Evolutionary conservation across 2,113 vertebrate species (phyloP), one percentile per base, ranked within the genome.

Genomic region (Azemiops feae): DNA sequence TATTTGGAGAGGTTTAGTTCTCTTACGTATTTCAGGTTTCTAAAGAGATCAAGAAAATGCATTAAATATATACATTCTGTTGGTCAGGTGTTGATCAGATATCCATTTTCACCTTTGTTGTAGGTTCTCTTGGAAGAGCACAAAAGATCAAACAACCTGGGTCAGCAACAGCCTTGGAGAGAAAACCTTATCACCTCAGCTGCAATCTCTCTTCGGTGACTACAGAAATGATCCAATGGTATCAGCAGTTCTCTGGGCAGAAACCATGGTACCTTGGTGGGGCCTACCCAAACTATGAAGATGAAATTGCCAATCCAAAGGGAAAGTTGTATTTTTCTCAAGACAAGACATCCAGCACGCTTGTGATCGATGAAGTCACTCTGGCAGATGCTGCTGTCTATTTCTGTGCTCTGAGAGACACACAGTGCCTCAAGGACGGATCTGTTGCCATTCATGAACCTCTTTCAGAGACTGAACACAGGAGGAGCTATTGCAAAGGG

Each of bases 381-480:
- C 47, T 91, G 18, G 53, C 50, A 20, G 93, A 95, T 3, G 34
- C 89, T 6, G 93, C 69, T 2, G 47, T 85, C 9, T 91, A 93
- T 47, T 91, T 64, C 69, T 92, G 89, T 55, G 87, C 39, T 23
- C 47, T 69, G 23, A 64, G 18, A 6, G 54, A 64, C 94, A 95
- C 94, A 95, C 92, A 86, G 93, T 69, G 64, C 22, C 11, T 58
- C 55, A 47, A 22, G 34, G 34, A 39, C 0, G 34, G 5, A 39
- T 34, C 50, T 22, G 27, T 3, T 30, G 10, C 22, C 47, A 22
- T 27, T 2, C 11, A 16, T 30, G 27, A 64, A 30, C 92, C 1
- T 39, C 57, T 9, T 50, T 45, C 27, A 30, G 1, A 30, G 43
- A 27, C 57, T 50, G 7, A 20, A 64, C 18, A 30, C 18, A 45